Evolutionary conservation across 2,113 vertebrate species (phyloP).

Genomic region (Urocolius indicus): DNA sequence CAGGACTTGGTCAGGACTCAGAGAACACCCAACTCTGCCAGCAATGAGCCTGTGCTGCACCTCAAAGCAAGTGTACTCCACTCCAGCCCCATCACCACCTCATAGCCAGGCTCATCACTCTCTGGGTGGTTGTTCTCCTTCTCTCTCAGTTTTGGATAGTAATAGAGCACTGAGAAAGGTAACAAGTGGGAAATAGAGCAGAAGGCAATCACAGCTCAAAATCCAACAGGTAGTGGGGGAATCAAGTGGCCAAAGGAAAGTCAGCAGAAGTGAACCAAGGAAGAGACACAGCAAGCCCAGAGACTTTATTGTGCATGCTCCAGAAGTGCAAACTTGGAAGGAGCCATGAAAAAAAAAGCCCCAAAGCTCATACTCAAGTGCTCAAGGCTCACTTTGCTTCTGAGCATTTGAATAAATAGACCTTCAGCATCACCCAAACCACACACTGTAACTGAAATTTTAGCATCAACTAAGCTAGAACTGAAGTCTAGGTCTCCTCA

Average conservation of each 20-base stretch:
- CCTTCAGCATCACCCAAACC: not conserved
- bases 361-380: not conserved
- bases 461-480: not conserved
- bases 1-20: too few species aligned
- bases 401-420: not conserved
- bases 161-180: not conserved
- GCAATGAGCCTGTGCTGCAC: not conserved
- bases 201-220: not conserved
- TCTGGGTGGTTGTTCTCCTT: not conserved
- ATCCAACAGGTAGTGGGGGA: rapidly evolving
- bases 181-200: not conserved
- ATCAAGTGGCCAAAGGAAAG: not conserved
- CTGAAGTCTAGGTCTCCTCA: not conserved
- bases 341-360: not conserved
- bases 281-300: not conserved
- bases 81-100: not conserved
- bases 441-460: not conserved
- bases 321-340: not conserved
- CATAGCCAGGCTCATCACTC: rapidly evolving
- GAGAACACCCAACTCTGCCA: not conserved
- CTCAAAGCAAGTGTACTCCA: not conserved
- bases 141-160: not conserved
- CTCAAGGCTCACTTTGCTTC: not conserved
- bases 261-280: rapidly evolving
- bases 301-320: not conserved